Evolutionary conservation across 2,113 vertebrate species (phyloP).

Genomic region (Colaptes auratus): DNA sequence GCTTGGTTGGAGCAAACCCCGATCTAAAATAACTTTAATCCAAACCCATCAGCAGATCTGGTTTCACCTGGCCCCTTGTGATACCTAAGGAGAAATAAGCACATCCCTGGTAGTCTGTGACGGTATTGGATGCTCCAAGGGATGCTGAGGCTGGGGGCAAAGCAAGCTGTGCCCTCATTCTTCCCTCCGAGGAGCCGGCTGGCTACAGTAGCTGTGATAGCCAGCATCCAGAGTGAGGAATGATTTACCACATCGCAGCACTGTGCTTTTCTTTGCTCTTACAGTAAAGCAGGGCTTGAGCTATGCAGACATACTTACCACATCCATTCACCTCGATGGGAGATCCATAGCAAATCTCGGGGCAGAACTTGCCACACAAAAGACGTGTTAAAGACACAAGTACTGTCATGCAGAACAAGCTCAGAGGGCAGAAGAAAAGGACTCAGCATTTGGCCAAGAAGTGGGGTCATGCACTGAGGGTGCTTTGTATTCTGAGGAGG

Average conservation of each 20-base stretch:
- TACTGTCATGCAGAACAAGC: constrained; percentile 71
- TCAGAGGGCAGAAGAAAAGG: constrained; percentile 56
- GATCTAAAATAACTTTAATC: background rate
- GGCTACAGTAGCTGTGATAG: background rate
- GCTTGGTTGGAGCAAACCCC: background rate
- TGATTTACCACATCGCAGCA: background rate
- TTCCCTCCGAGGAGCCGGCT: background rate
- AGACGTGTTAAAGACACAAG: constrained; percentile 49
- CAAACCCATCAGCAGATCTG: background rate
- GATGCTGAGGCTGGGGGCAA: background rate
- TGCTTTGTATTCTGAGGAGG: constrained; percentile 48
- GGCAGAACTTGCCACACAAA: constrained; percentile 55
- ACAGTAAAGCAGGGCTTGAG: background rate
- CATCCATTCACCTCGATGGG: constrained; percentile 27
- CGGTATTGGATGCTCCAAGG: rapidly evolving
- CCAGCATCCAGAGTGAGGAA: background rate
- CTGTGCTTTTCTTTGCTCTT: background rate
- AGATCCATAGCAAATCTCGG: constrained; percentile 39
- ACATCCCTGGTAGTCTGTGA: rapidly evolving
- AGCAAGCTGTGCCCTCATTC: background rate
- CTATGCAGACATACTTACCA: constrained; percentile 25
- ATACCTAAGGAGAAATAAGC: background rate
- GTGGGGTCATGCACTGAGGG: constrained; percentile 51
- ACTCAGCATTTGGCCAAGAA: constrained; percentile 49
- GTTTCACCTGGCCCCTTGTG: background rate